Percentiles rank a stretch among this genome's conserved stretches.
Conservation (phyloP, 2,888 invertebrate species). For the Lymantria dispar region DNA sequence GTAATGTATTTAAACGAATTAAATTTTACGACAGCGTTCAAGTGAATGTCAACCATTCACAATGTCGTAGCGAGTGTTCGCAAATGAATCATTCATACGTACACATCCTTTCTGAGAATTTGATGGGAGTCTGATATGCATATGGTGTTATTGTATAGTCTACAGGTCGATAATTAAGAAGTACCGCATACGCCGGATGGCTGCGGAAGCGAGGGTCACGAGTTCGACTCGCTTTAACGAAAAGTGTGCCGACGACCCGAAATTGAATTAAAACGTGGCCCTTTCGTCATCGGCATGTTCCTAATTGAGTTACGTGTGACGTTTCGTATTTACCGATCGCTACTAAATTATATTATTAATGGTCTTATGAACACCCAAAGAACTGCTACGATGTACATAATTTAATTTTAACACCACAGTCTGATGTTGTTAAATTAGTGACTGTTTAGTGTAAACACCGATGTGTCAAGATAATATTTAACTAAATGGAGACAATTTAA, state of each 20-base stretch:
- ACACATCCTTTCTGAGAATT: conserved; percentile 42
- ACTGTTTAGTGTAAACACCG: too few relatives aligned
- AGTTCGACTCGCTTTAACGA: conserved; percentile 48
- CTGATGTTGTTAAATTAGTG: background rate
- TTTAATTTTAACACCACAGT: background rate
- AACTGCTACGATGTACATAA: background rate
- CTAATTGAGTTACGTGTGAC: conserved; percentile 24
- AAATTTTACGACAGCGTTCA: background rate
- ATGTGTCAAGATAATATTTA: too few relatives aligned
- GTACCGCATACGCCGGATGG: conserved; percentile 25
- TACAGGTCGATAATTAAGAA: conserved; percentile 34
- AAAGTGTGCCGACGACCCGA: conserved; percentile 46
- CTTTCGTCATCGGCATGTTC: conserved; percentile 27
- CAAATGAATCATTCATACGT: conserved; percentile 29
- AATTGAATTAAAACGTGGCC: conserved; percentile 46
- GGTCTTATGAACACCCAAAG: background rate
- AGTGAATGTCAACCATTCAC: conserved; percentile 10
- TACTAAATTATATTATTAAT: conserved; percentile 22
- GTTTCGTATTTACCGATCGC: conserved; percentile 20
- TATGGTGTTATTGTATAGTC: conserved; percentile 23
- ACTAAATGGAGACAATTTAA: too few relatives aligned
- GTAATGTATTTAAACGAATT: too few relatives aligned
- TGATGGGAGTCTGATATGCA: conserved; percentile 19
- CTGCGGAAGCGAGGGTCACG: conserved; percentile 54
- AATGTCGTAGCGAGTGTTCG: conserved; percentile 28